Evolutionary conservation across 2,888 invertebrate species (phyloP).

Genomic region (Aporophyla nigra): DNA sequence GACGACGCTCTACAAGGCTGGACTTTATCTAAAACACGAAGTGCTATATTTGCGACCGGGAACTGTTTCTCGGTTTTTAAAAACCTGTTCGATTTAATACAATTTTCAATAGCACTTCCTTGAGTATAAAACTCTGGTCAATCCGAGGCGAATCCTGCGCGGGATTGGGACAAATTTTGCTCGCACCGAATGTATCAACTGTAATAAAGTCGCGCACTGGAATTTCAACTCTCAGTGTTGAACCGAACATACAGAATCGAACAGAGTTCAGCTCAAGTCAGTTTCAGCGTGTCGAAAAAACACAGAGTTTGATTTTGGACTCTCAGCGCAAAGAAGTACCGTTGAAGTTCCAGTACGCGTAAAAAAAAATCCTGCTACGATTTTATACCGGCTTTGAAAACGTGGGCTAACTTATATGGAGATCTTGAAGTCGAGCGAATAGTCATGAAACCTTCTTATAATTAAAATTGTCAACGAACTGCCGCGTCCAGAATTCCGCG

Average conservation of each 20-base stretch:
- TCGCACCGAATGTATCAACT: no score
- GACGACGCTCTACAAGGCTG: not conserved
- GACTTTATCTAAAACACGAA: not conserved
- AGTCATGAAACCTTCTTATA: not conserved
- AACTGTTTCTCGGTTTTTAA: not conserved
- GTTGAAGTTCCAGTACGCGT: no score
- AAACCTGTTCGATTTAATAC: slow-evolving; percentile 9
- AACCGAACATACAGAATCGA: no score
- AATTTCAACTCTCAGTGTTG: no score
- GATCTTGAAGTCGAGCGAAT: not conserved
- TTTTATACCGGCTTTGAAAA: no score
- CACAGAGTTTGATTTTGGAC: no score
- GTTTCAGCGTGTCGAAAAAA: no score
- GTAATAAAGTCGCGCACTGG: no score
- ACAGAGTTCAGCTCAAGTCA: no score
- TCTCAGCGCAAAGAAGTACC: no score
- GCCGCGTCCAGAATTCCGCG: not conserved
- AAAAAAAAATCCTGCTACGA: no score
- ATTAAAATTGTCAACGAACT: not conserved
- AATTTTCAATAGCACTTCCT: not conserved
- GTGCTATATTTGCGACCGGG: not conserved
- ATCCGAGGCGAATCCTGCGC: not conserved
- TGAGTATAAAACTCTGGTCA: not conserved
- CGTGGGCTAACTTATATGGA: not conserved
- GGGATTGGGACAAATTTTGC: no score